Evolutionary conservation across 37 sponge, comb jelly and placozoan species (phyloP), one percentile per base, ranked within the genome.

Genomic region (Chondrosia reniformis): DNA sequence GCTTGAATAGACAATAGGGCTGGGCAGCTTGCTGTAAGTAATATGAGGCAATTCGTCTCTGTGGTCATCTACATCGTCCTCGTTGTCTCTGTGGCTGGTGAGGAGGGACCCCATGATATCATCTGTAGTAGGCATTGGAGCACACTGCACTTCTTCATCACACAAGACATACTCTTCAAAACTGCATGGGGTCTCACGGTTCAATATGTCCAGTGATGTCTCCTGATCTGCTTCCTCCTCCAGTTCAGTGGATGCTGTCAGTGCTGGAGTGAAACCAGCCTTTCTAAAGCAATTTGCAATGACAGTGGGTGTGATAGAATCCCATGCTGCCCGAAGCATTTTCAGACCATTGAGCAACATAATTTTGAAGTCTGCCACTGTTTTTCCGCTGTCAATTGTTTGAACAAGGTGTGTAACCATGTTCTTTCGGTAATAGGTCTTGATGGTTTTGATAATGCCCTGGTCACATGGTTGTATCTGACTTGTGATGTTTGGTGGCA

Each of bases 401-500:
- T 19, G 37, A 12, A 78, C n/a, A 22, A 78, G 25, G 8, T 45
- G n/a, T 24, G 36, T 39, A 9, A 78, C 58, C 56, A 76, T 76
- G 46, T 36, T 49, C 58, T 62, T 78, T 22, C 79, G 6, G 79
- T 78, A 78, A 32, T 63, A 42, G 10, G 64, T 41, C 54, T 78
- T 78, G 8, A 78, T 19, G 40, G 44, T 38, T 21, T 62, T 41
- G 45, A 78, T 78, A 22, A 78, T 61, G 21, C 79, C 79, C 42
- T 63, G 63, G 33, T 78, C 79, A 61, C 79, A 78, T 12, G 79
- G 79, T 45, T 78, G 79, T 19, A 78, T 78, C 10, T 63, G 27
- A 63, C 64, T 63, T 12, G 81, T 80, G 44, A 57, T 55, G 36
- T 80, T 80, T 10, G 81, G 81, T 34, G 81, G 81, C 3, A 80